These are phyloP conservation scores for Tenodera sinensis DNA, from an alignment of 2,888 invertebrate species.

Conservation along the genomic window DNA sequence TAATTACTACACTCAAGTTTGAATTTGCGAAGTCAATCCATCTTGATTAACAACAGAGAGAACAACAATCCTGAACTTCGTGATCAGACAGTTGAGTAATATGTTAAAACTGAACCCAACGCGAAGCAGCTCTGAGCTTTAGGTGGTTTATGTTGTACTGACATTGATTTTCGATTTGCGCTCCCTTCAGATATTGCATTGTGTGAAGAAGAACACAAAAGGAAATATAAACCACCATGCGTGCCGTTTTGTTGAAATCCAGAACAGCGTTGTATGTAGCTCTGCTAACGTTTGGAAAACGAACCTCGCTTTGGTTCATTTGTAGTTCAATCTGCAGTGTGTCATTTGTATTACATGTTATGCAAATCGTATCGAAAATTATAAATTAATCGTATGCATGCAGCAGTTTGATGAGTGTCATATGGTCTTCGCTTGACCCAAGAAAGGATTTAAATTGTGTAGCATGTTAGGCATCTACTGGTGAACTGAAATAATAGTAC, in stretches of 20 bases:
- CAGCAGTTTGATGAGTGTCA: no score
- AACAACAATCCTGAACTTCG: no score
- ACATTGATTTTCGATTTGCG: not conserved
- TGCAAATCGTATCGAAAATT: no score
- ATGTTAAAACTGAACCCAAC: not conserved
- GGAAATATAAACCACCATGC: not conserved
- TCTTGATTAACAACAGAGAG: no score
- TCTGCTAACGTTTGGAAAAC: not conserved
- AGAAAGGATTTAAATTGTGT: no score
- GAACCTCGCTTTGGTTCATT: not conserved
- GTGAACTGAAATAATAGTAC: no score
- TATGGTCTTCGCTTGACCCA: no score
- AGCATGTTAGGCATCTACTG: no score
- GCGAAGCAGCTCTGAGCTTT: not conserved
- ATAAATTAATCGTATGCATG: no score
- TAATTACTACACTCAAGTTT: no score
- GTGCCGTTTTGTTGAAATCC: not conserved
- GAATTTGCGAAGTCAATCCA: no score
- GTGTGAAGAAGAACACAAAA: not conserved
- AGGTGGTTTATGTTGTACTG: not conserved
- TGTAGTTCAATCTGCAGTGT: not conserved
- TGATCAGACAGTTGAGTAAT: not conserved
- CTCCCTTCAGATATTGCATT: not conserved
- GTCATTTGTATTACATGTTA: no score
- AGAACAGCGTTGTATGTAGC: not conserved